Conservation (phyloP, 2,113 vertebrate genomes). For the Sphyrna mokarran region DNA sequence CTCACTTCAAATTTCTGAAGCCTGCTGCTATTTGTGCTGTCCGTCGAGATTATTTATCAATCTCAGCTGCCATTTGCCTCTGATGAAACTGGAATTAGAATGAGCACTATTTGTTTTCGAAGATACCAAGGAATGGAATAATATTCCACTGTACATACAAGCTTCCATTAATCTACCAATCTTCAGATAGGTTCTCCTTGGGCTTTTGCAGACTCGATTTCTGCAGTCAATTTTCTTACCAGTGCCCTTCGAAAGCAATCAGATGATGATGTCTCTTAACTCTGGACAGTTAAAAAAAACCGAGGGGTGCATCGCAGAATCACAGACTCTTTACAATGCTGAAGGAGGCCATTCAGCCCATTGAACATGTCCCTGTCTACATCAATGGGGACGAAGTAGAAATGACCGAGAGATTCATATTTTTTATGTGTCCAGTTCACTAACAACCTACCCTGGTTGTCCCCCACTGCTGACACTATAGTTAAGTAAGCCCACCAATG, state of each 20-base stretch:
- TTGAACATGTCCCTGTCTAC: no score
- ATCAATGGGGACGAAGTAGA: no score
- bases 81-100: constrained; percentile 27
- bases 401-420: no score
- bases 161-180: not conserved
- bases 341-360: no score
- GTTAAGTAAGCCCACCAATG: no score
- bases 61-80: constrained; percentile 12
- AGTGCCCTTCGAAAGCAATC: not conserved
- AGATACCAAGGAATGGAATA: constrained; percentile 15
- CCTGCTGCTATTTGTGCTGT: constrained; percentile 11
- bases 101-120: not conserved
- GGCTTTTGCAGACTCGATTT: not conserved
- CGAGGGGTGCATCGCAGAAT: not conserved
- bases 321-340: no score
- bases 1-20: constrained; percentile 3
- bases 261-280: not conserved
- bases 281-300: not conserved
- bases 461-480: no score
- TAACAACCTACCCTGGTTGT: no score
- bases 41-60: not conserved
- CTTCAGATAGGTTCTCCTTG: not conserved
- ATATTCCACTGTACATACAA: not conserved
- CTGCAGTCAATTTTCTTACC: not conserved
- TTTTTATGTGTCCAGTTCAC: no score